Evolutionary conservation across 2,113 vertebrate genomes (phyloP).

Genomic region (Myxocyprinus asiaticus): DNA sequence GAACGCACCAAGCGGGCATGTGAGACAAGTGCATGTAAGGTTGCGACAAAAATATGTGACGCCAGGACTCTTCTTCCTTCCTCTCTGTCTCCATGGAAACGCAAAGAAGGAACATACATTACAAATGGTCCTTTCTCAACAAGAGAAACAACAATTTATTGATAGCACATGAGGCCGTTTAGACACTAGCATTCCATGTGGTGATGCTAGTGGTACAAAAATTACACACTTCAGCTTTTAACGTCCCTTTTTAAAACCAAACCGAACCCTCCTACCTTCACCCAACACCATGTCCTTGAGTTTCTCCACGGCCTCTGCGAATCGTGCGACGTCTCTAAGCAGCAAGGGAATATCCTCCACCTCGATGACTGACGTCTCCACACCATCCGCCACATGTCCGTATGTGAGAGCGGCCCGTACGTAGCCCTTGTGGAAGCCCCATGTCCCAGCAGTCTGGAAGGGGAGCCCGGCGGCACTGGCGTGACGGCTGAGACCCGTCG

Average conservation of each 20-base stretch:
- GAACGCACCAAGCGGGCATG: too few species aligned
- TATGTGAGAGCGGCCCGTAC: constrained; percentile 67
- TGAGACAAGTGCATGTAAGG: background rate
- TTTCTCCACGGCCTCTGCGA: constrained; percentile 90
- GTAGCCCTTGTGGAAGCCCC: constrained; percentile 76
- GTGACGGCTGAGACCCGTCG: constrained; percentile 88
- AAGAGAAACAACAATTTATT: background rate
- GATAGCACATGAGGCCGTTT: too few species aligned
- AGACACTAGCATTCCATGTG: too few species aligned
- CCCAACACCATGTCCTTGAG: constrained; percentile 86
- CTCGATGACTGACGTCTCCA: constrained; percentile 74
- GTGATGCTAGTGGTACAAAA: too few species aligned
- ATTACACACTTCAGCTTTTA: too few species aligned
- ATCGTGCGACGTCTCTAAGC: constrained; percentile 83
- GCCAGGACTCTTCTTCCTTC: constrained; percentile 52
- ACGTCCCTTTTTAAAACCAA: background rate
- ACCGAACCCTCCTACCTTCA: constrained; percentile 71
- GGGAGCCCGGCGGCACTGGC: constrained; percentile 89
- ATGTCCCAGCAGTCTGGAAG: constrained; percentile 70
- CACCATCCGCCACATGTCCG: constrained; percentile 63
- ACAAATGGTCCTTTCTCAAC: constrained; percentile 14
- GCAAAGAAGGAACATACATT: background rate
- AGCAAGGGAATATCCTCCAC: constrained; percentile 88
- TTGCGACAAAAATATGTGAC: constrained; percentile 49
- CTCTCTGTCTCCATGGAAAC: constrained; percentile 47